These are phyloP conservation scores for Trachops cirrhosus DNA, from an alignment of 2,797 vertebrate species.

Conservation along the genomic window DNA sequence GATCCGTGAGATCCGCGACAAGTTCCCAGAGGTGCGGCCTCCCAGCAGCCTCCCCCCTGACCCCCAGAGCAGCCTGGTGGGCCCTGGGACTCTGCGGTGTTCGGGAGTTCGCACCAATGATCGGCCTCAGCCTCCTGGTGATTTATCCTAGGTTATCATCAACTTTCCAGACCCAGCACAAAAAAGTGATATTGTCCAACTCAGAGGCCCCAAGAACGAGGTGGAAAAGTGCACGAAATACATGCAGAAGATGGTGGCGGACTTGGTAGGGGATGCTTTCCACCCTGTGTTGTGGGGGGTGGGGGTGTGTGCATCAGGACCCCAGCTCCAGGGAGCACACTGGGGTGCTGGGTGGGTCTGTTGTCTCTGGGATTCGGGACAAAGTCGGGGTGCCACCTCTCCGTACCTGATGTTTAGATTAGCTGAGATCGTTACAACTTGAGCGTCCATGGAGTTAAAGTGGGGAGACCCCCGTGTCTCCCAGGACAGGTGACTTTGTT, in stretches of 20 bases:
- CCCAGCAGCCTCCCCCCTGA: too few relatives aligned
- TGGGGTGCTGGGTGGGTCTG: too few relatives aligned
- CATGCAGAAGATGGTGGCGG: conserved; percentile 97
- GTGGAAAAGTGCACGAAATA: conserved; percentile 99
- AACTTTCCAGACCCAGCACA: conserved; percentile 98
- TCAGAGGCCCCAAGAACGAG: conserved; percentile 95
- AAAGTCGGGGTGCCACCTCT: accelerated
- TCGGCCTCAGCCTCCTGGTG: neutral
- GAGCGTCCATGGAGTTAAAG: neutral
- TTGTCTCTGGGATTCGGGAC: accelerated
- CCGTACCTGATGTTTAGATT: neutral
- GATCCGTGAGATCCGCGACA: conserved; percentile 97
- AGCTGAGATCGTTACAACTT: too few relatives aligned
- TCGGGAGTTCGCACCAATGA: too few relatives aligned
- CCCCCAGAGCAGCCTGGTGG: accelerated
- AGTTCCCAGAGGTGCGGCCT: conserved; percentile 94
- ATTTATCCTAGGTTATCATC: conserved; percentile 92
- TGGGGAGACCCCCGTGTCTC: neutral
- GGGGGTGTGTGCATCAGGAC: neutral
- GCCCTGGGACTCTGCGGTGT: neutral
- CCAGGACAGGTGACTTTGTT: neutral
- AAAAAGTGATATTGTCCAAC: conserved; percentile 97
- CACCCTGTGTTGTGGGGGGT: accelerated
- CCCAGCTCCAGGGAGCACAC: accelerated
- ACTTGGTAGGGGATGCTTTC: conserved; percentile 84